Evolutionary conservation across 2,797 vertebrate species (phyloP), one percentile per base, ranked within the genome.

Genomic region (Lithobates pipiens): DNA sequence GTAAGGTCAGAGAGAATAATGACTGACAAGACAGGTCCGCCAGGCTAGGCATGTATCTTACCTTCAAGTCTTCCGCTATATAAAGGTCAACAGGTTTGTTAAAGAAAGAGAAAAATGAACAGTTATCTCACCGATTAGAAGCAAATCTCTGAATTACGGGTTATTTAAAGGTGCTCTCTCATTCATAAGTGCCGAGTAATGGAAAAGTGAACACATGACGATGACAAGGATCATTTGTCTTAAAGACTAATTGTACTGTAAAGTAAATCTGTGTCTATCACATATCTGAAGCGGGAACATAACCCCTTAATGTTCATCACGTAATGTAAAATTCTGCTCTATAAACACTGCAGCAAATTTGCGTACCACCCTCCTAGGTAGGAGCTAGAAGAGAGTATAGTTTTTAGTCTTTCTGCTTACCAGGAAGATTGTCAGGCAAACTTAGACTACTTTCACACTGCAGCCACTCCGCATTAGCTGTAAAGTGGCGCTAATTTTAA

Each of bases 1-100:
- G 90, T 91, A 84, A 92, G 90, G 92, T 92, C 91, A 91, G 84
- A 89, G 89, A 92, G 91, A 93, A 86, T 88, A 91, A 92, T 93
- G 90, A 86, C 89, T 70, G 42, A 89, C 88, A 89, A 88, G 93
- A 89, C 90, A 23, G 65, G 90, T 89, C 89, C 88, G 89, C 54
- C 74, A 84, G 80, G 89, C 65, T 34, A 91, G 85, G 79, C 72
- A 16, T 82, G 88, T 88, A 90, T 86, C 82, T 84, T 46, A 36
- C 76, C 86, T 89, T 87, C 83, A 87, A 89, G 82, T 80, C 80
- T 90, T 63, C 54, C 75, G 34, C 76, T 42, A 25, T 18, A 44
- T 80, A 80, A 82, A 93, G 89, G 89, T 91, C 89, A 92, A 57
- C 72, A 81, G 73, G 67, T 63, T 70, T 57, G 74, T 76, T 39